Evolutionary conservation across 2,113 vertebrate species (phyloP).

Genomic region (Zapus hudsonius): DNA sequence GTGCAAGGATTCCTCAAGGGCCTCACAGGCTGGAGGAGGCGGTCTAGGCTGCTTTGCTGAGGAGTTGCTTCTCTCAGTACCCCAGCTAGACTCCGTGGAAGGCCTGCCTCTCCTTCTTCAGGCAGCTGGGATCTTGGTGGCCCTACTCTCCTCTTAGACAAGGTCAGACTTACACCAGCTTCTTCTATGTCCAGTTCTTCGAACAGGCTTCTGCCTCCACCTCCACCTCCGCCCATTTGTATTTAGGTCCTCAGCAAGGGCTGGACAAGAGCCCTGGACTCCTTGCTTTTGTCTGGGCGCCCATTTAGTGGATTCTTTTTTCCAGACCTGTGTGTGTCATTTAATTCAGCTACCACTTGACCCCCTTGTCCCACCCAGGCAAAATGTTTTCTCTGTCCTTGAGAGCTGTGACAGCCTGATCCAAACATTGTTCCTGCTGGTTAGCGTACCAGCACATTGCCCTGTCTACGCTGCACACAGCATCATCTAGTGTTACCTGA

Average conservation of each 20-base stretch:
- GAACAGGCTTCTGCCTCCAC: neutral
- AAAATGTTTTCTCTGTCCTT: neutral
- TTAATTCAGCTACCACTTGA: neutral
- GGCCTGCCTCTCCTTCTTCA: neutral
- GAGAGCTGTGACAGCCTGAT: neutral
- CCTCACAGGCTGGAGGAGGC: accelerated
- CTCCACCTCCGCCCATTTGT: neutral
- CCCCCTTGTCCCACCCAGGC: neutral
- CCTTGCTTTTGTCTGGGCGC: neutral
- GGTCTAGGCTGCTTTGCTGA: neutral
- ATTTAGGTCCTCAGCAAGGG: neutral
- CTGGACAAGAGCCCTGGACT: neutral
- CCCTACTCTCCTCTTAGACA: neutral
- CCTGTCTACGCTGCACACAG: neutral
- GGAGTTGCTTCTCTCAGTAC: neutral
- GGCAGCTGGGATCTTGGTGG: neutral
- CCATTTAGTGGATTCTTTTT: neutral
- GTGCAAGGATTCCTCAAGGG: neutral
- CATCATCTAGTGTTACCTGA: neutral
- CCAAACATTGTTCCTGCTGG: neutral
- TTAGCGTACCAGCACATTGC: neutral
- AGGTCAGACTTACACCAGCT: neutral
- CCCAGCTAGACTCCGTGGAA: neutral
- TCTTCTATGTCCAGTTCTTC: conserved; percentile 5
- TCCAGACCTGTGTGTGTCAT: neutral